phyloP scores from a whole-genome alignment of 2,797 vertebrate species.

The Enteromius argenteus region DNA sequence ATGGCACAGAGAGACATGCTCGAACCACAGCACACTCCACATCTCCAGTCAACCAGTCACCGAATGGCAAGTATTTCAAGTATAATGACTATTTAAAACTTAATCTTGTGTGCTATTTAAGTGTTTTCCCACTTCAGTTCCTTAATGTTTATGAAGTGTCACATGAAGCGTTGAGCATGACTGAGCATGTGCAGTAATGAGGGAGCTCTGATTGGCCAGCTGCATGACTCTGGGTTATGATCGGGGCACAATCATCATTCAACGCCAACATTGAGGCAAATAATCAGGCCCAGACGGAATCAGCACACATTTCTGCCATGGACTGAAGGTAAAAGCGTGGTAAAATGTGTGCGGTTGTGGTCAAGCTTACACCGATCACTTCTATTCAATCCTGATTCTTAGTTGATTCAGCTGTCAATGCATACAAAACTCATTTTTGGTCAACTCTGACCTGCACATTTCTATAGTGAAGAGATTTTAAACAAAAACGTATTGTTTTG shows the following conservation, averaged over 20 bases:
- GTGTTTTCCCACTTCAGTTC: conserved; percentile 21
- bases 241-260: conserved; percentile 13
- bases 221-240: not conserved
- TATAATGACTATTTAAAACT: conserved; percentile 35
- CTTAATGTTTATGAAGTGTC: conserved; percentile 27
- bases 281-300: not conserved
- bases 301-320: not conserved
- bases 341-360: not conserved
- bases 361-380: not conserved
- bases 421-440: not conserved
- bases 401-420: not conserved
- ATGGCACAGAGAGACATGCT: conserved; percentile 42
- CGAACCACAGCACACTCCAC: conserved; percentile 24
- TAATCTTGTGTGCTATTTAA: conserved; percentile 45
- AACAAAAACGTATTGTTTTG: not conserved
- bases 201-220: conserved; percentile 16
- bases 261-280: not conserved
- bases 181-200: conserved; percentile 14
- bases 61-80: conserved; percentile 11
- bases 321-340: not conserved
- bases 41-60: conserved; percentile 33
- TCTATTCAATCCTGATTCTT: not conserved
- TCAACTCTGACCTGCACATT: not conserved
- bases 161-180: conserved; percentile 23
- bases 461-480: not conserved